phyloP scores from a whole-genome alignment of 2,888 invertebrate genomes.

The Spisula solida region DNA sequence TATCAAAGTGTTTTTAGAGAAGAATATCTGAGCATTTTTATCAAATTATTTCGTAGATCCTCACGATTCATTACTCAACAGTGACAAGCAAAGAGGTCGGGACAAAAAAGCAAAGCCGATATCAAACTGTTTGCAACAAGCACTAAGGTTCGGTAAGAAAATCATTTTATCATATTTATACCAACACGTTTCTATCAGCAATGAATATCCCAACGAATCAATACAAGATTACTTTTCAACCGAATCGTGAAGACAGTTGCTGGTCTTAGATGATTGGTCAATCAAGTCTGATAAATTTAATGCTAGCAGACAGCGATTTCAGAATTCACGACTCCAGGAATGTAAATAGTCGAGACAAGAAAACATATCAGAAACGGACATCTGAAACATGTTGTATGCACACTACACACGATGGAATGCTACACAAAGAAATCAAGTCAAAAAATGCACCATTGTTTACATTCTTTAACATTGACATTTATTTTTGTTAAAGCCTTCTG shows the following conservation, averaged over 20 bases:
- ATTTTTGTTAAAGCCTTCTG: too few relatives aligned
- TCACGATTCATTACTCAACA: background rate
- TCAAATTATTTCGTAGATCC: background rate
- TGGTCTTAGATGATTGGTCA: conserved; percentile 26
- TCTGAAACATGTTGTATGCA: background rate
- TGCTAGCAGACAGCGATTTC: conserved; percentile 6
- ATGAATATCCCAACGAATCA: conserved; percentile 8
- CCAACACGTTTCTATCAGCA: background rate
- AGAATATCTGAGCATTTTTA: background rate
- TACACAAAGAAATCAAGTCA: background rate
- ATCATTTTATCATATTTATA: background rate
- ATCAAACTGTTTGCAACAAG: background rate
- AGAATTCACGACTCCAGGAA: conserved; percentile 3
- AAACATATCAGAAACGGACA: background rate
- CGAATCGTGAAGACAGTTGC: conserved; percentile 11
- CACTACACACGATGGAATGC: background rate
- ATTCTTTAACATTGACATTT: too few relatives aligned
- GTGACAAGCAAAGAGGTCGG: background rate
- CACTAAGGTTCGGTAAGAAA: background rate
- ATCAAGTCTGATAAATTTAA: conserved; percentile 18
- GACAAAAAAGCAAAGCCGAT: background rate
- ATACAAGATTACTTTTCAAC: conserved; percentile 4
- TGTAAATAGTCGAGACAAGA: background rate
- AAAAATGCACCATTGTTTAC: too few relatives aligned
- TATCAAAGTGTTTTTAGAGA: background rate